Percentiles rank a stretch among this genome's conserved stretches.
phyloP scores from a whole-genome alignment of 2,888 invertebrate species.

The Nomada hirtipes region DNA sequence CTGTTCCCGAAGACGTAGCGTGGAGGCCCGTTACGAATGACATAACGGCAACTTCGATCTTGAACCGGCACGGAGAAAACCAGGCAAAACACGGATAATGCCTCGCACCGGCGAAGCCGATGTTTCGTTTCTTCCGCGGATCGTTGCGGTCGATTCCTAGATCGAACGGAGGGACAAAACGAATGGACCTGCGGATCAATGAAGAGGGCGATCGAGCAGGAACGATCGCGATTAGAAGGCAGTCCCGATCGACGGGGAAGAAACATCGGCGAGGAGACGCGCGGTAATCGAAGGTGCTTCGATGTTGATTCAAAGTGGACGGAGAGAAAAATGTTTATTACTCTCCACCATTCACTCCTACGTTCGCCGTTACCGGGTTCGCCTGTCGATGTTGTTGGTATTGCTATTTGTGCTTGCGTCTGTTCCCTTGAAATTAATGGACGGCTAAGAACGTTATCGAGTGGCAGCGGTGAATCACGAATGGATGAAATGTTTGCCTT shows the following conservation, averaged over 20 bases:
- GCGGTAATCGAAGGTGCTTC: neutral
- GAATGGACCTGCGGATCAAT: neutral
- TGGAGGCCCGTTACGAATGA: conserved; percentile 70
- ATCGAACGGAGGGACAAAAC: conserved; percentile 32
- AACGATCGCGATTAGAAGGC: conserved; percentile 11
- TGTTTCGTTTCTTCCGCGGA: conserved; percentile 60
- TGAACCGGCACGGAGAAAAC: conserved; percentile 34
- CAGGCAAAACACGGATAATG: conserved; percentile 54
- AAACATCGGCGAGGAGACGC: conserved; percentile 5
- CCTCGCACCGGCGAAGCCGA: conserved; percentile 37
- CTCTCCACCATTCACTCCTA: neutral
- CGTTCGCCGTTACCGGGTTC: neutral
- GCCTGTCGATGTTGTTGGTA: conserved; percentile 1
- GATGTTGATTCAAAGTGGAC: neutral
- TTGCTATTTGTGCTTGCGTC: neutral
- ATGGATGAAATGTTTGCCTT: too few relatives aligned
- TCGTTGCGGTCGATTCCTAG: conserved; percentile 53
- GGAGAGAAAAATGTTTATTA: conserved; percentile 13
- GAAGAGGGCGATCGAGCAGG: neutral
- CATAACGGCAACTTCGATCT: conserved; percentile 68
- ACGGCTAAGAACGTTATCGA: too few relatives aligned
- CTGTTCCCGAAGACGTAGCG: conserved; percentile 36
- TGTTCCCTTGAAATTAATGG: too few relatives aligned
- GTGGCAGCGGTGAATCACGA: too few relatives aligned
- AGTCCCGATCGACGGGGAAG: neutral